Conservation (phyloP, 1,140 invertebrate genomes). For the Neocloeon triangulifer region DNA sequence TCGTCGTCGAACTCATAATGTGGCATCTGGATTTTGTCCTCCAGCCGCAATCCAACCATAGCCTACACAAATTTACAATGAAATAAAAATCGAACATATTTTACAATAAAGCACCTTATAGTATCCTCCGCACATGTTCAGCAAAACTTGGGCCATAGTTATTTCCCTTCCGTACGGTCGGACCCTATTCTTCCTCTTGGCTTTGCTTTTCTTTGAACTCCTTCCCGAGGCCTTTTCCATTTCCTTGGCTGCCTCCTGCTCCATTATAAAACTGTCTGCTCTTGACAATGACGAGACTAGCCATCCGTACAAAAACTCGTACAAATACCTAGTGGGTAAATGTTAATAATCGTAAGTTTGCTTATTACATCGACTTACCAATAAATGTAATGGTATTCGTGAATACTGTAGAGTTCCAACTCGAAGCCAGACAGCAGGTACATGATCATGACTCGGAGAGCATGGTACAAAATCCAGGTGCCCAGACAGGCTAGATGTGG, state of each 20-base stretch:
- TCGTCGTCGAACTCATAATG: conserved; percentile 81
- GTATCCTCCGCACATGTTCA: conserved; percentile 85
- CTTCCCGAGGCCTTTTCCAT: conserved; percentile 18
- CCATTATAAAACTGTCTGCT: conserved; percentile 62
- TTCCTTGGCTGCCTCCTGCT: conserved; percentile 33
- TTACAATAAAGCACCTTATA: conserved; percentile 43
- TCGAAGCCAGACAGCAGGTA: conserved; percentile 88
- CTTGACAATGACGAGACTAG: conserved; percentile 70
- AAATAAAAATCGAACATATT: not conserved
- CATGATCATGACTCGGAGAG: conserved; percentile 86
- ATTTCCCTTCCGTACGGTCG: conserved; percentile 64
- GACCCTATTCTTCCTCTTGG: conserved; percentile 40
- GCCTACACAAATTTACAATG: conserved; percentile 26
- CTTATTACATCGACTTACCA: conserved; percentile 31
- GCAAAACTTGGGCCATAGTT: conserved; percentile 66
- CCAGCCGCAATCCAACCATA: conserved; percentile 43
- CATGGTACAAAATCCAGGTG: conserved; percentile 91
- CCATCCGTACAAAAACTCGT: conserved; percentile 89
- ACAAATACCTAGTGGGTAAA: conserved; percentile 48
- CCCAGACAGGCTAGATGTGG: conserved; percentile 72
- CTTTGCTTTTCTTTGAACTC: conserved; percentile 24
- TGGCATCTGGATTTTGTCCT: conserved; percentile 46
- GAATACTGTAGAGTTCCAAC: conserved; percentile 83
- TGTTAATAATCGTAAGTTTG: not conserved
- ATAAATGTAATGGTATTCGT: conserved; percentile 90